Base-by-base conservation (phyloP, 1,140 invertebrate genomes). In the Neodiprion pinetum region DNA sequence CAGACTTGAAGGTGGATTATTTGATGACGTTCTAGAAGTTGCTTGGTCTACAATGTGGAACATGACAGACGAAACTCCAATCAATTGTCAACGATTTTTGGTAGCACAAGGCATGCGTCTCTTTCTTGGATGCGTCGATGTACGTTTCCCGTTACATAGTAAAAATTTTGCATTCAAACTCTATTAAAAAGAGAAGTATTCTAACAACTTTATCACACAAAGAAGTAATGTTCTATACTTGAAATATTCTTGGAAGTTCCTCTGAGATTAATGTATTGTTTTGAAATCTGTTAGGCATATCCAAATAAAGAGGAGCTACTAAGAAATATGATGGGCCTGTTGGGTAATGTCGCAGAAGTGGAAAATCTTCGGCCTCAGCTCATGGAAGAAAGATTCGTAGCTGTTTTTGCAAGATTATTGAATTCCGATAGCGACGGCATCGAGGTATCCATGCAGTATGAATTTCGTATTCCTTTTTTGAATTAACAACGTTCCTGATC, bases 31-130 rank as follows among this genome's bases (percentile, higher is more conserved):
- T 1, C 92, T 99, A 87, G 97, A 99, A 89, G 96, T 98, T 14
- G 96, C 97, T 8, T 99, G 98, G 98, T 98, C 97, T 75, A 97
- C 96, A 4, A 95, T 99, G 94, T 97, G 95, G 96, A 99, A 99
- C 89, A 96, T 99, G 68, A 99, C 98, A 68, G 97, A 99, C 88
- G 97, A 98, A 90, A 98, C 96, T 53, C 94, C 96, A 40, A 90
- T 93, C 75, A 99, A 99, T 90, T 98, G 97, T 90, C 90, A 93
- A 85, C 91, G 94, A 82, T 99, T 99, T 89, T 90, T 98, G 50
- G 92, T 96, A 80, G 92, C 92, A 72, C 90, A 92, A 67, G 97
- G 97, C 72, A 96, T 98, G 94, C 91, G 93, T 74, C 92, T 94
- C 75, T 99, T 98, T 86, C 88, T 96, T 0, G 90, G 91, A 73